Evolutionary conservation across 2,888 invertebrate species (phyloP), one percentile per base, ranked within the genome.

Genomic region (Heteromyza rotundicornis): DNA sequence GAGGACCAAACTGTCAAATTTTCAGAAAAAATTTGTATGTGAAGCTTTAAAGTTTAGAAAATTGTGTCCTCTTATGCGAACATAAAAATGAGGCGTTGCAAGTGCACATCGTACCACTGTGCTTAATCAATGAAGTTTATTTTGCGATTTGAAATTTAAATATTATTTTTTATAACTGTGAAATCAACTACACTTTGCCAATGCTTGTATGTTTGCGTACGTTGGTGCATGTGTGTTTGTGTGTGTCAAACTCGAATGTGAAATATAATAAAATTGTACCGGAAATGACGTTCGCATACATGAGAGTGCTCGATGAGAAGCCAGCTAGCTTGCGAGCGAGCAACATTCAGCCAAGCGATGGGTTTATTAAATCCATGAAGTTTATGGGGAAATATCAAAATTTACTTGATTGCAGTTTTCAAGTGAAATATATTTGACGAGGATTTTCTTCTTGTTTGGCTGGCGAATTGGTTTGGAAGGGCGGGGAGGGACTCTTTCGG

Each of bases 391-490:
- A 64, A 78, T 74, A 75, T 77, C 76, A 69, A 78, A 78, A 76
- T 76, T 78, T 76, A 78, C 76, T 76, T 76, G 76, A 77, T 77
- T 76, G 76, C 76, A 76, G 76, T 78, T 76, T 78, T 76, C 71
- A 78, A 78, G 76, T 78, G 78, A 78, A 78, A 75, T 76, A 56
- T 56, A 52, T 59, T 56, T 59, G 56, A 63, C 51, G 63, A 56
- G 59, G 59, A 59, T 52, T 59, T 59, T 56, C 47, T 59, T 50
- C 23, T 47, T 47, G 27, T 54, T 54, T 32, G 40, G 8, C n/a
- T 40, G 10, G 14, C n/a, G 40, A 40, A n/a, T 40, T 14, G n/a
- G n/a, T n/a, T n/a, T n/a, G n/a, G n/a, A n/a, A n/a, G n/a, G n/a
- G n/a, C n/a, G n/a, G n/a, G n/a, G n/a, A n/a, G n/a, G n/a, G n/a